Base-by-base conservation (phyloP, 2,797 vertebrate genomes). In the Girardinus metallicus region DNA sequence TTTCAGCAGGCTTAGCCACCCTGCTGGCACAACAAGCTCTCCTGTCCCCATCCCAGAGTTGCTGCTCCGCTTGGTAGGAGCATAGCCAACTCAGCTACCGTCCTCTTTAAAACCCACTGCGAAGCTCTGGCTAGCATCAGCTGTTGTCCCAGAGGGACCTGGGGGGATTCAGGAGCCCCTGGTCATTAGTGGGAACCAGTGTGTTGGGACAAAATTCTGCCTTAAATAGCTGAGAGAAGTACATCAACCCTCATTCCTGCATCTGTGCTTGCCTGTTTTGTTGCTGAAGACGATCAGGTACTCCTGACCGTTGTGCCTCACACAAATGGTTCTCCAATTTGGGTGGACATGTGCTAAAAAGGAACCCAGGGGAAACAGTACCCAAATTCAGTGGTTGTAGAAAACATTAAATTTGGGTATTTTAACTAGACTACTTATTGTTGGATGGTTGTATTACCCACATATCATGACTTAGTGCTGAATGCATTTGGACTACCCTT, bases 161-260 rank as follows among this genome's bases (percentile, higher is more conserved):
- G 60, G 46, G 86, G 87, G 89, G 90, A 94, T 93, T 92, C 92
- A 88, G 87, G 90, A 88, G 85, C 89, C 93, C 87, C 86, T 94
- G 94, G 95, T 95, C 95, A 96, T 96, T 96, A 96, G 93, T 91
- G 93, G 87, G 83, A 92, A 93, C 91, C 91, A 87, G 87, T 92
- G 89, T 93, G 91, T 91, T 90, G 90, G 88, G 92, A 91, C 87
- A 81, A 88, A 91, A 83, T 16, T 60, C 86, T 71, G 90, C 88
- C 85, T 89, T 82, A 91, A 91, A 93, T 94, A 95, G 93, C 93
- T 92, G 92, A 83, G 82, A 89, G 91, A 92, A 87, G 87, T 88
- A 87, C 76, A 74, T 92, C 89, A 80, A 76, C 91, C 86, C 73
- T 85, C 86, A 83, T 90, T 79, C 88, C 78, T 73, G 73, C 29